Conservation (phyloP, 2,888 invertebrate species). For the Allygus modestus region DNA sequence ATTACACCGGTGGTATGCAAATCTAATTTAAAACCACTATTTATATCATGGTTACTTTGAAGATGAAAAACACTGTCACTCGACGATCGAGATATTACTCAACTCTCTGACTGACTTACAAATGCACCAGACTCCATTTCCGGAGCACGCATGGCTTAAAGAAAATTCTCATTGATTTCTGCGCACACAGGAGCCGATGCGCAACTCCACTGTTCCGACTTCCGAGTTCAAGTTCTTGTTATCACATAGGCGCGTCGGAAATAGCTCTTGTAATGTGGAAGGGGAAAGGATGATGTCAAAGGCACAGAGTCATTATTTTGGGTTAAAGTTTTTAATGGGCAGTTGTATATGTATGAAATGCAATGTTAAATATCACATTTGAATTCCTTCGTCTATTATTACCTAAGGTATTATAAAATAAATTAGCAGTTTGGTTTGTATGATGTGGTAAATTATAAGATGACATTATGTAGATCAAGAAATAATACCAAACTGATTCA, state of each 20-base stretch:
- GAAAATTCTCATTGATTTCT: constrained; percentile 67
- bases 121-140: constrained; percentile 22
- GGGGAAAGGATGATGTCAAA: not conserved
- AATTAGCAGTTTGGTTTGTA: too few relatives aligned
- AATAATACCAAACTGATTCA: too few relatives aligned
- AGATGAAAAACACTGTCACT: not conserved
- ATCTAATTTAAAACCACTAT: constrained; percentile 32
- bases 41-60: not conserved
- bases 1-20: not conserved
- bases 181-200: constrained; percentile 55
- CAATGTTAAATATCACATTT: too few relatives aligned
- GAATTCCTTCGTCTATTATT: too few relatives aligned
- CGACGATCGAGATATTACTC: not conserved
- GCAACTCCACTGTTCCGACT: constrained; percentile 22
- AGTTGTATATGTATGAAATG: too few relatives aligned
- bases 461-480: too few relatives aligned
- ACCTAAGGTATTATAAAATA: too few relatives aligned
- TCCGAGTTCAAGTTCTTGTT: not conserved
- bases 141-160: constrained; percentile 63
- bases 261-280: not conserved
- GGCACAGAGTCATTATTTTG: not conserved
- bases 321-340: not conserved
- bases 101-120: constrained; percentile 21
- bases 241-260: constrained; percentile 11
- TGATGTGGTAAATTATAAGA: too few relatives aligned